These are phyloP conservation scores for Galaxea fascicularis DNA, from an alignment of 92 coral and sea anemone species.

Conservation along the genomic window DNA sequence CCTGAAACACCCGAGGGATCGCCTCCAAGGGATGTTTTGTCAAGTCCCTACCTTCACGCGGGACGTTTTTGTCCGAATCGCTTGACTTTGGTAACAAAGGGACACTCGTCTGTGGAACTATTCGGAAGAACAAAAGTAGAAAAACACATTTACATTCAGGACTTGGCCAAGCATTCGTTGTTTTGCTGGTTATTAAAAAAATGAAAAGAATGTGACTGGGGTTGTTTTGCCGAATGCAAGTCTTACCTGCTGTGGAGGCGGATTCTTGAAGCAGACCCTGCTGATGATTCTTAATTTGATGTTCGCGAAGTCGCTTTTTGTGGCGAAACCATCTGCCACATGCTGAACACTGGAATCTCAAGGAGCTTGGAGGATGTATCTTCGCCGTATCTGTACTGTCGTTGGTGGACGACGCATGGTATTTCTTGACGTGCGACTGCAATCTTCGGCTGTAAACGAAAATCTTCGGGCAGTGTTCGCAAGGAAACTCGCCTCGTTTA, in stretches of 20 bases:
- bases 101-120: not conserved
- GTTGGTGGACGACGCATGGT: slow-evolving; percentile 18
- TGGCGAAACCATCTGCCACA: slow-evolving; percentile 58
- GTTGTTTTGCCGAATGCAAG: too few species aligned
- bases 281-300: slow-evolving; percentile 48
- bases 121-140: not conserved
- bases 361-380: not conserved
- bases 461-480: slow-evolving; percentile 54
- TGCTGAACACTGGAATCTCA: slow-evolving; percentile 51
- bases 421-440: slow-evolving; percentile 36
- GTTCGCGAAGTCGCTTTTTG: slow-evolving; percentile 46
- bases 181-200: too few species aligned
- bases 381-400: not conserved
- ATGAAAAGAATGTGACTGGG: too few species aligned
- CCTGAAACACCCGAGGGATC: not conserved
- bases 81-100: slow-evolving; percentile 29
- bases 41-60: not conserved
- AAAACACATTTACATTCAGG: too few species aligned
- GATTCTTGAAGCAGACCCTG: not conserved
- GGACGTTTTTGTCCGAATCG: not conserved
- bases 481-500: slow-evolving; percentile 46
- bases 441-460: slow-evolving; percentile 55
- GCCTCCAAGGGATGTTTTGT: slow-evolving; percentile 1
- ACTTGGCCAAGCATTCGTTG: too few species aligned
- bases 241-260: not conserved